A percentile compares a stretch with the other conserved stretches of the same genome.
These are phyloP conservation scores for Furcifer pardalis DNA, from an alignment of 2,797 vertebrate species.

Conservation along the genomic window DNA sequence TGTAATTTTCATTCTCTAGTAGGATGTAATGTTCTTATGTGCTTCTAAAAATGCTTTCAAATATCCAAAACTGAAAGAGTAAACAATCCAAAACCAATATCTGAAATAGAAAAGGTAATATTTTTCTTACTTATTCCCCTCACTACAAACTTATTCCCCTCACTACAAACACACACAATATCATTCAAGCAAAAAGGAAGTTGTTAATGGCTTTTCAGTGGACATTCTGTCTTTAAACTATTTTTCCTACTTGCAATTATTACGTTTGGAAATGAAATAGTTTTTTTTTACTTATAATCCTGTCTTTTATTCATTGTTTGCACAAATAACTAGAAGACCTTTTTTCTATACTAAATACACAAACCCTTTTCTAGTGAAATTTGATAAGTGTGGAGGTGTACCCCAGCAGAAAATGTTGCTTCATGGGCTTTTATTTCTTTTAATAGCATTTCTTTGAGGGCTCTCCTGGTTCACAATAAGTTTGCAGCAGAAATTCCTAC, in stretches of 20 bases:
- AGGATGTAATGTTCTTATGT: slow-evolving; percentile 19
- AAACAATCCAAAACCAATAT: slow-evolving; percentile 40
- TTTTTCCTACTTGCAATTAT: slow-evolving; percentile 36
- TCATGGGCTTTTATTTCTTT: slow-evolving; percentile 16
- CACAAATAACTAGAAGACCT: slow-evolving; percentile 32
- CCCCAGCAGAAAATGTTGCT: slow-evolving; percentile 1
- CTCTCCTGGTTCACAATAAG: background rate
- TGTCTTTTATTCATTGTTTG: slow-evolving; percentile 26
- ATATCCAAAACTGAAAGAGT: slow-evolving; percentile 14
- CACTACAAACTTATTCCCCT: too few species aligned
- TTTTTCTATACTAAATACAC: slow-evolving; percentile 44
- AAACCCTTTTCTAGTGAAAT: slow-evolving; percentile 39
- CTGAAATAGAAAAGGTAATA: slow-evolving; percentile 42
- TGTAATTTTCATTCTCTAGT: background rate
- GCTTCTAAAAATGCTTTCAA: slow-evolving; percentile 17
- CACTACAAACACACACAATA: slow-evolving; percentile 37
- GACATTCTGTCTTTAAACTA: slow-evolving; percentile 45
- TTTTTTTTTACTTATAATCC: slow-evolving; percentile 58
- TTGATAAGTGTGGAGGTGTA: background rate
- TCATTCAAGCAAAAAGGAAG: slow-evolving; percentile 30
- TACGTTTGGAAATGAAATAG: slow-evolving; percentile 44
- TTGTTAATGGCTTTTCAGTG: slow-evolving; percentile 35
- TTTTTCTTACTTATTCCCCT: slow-evolving; percentile 37
- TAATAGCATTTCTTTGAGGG: slow-evolving; percentile 30
- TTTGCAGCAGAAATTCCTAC: background rate